Evolutionary conservation across 1,140 invertebrate genomes (phyloP), one percentile per base, ranked within the genome.

Genomic region (Antheraea mylitta): DNA sequence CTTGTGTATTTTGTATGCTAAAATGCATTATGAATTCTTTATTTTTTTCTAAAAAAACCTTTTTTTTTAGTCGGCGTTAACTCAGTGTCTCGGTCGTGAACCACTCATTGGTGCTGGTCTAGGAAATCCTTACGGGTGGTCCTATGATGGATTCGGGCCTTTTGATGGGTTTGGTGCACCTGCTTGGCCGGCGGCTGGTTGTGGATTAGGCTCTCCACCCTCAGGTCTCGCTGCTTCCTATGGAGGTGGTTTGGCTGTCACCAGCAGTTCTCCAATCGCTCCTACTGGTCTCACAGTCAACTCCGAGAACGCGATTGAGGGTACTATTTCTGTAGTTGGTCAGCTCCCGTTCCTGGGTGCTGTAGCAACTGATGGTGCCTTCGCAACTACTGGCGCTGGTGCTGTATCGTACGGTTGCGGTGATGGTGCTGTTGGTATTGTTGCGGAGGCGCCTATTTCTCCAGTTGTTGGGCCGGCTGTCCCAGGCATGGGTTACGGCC

Each of bases 391-490:
- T 10, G 83, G 83, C 30, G 64, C 73, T 61, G 83, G 81, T 59
- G 71, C 76, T n/a, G 79, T 85, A 11, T 66, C 79, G 48, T 81
- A 82, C 58, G 75, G 74, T 30, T 81, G 78, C 58, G 79, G 79
- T 22, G 73, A 71, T 59, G 78, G 79, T 0, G 73, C 77, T 38
- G 37, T 75, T 19, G 79, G 64, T 6, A 79, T 79, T 13, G 58
- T 77, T 9, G 69, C 58, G 37, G 74, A 78, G 30, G 74, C 79
- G 53, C 63, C 53, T 61, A 18, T 59, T 8, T 45, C 62, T 16
- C 19, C 72, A 7, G 66, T 64, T 19, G 58, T 18, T 22, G 45
- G 62, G 6, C 58, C 65, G 42, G 67, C 60, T 67, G 8, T 67
- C 0, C 45, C 65, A 42, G 67, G 38, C 64, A 8, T 71, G 0